These are phyloP conservation scores for Drosophila pruinosa DNA, from an alignment of 1,140 invertebrate genomes.

Conservation along the genomic window DNA sequence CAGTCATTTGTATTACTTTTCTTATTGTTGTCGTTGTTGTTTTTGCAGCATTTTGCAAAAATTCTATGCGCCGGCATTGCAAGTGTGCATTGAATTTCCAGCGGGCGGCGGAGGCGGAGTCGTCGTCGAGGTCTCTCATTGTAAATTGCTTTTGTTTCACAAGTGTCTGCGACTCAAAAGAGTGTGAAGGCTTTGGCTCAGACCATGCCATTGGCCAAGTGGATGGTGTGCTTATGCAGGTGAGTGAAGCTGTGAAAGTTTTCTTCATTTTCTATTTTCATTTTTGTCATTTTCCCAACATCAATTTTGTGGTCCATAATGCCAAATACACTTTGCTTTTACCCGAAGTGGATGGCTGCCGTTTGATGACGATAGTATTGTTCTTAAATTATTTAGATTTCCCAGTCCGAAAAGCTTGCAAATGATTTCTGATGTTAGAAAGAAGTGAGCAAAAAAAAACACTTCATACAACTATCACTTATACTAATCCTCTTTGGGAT, in stretches of 20 bases:
- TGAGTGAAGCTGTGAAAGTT: not conserved
- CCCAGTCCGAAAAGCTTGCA: not conserved
- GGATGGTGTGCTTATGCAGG: not conserved
- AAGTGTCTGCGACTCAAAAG: constrained; percentile 19
- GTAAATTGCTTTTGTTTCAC: constrained; percentile 46
- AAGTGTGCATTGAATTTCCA: constrained; percentile 32
- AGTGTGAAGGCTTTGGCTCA: constrained; percentile 13
- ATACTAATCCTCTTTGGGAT: not conserved
- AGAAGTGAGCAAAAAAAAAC: too few relatives aligned
- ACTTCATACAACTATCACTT: not conserved
- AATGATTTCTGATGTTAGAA: not conserved
- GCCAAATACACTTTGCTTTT: not conserved
- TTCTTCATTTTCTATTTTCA: not conserved
- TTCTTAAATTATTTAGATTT: constrained; percentile 4
- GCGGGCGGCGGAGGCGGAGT: not conserved
- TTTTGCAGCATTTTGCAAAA: constrained; percentile 1
- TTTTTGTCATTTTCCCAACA: not conserved
- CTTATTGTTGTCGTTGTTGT: constrained; percentile 22
- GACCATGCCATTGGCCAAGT: not conserved
- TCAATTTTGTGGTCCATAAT: constrained; percentile 5
- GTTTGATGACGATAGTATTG: not conserved
- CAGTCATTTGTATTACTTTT: constrained; percentile 51
- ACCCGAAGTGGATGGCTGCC: not conserved
- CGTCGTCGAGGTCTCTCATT: constrained; percentile 27
- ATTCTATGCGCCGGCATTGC: constrained; percentile 26